Base-by-base conservation (phyloP, 92 coral and sea anemone genomes). In the Epizoanthus fatuus region DNA sequence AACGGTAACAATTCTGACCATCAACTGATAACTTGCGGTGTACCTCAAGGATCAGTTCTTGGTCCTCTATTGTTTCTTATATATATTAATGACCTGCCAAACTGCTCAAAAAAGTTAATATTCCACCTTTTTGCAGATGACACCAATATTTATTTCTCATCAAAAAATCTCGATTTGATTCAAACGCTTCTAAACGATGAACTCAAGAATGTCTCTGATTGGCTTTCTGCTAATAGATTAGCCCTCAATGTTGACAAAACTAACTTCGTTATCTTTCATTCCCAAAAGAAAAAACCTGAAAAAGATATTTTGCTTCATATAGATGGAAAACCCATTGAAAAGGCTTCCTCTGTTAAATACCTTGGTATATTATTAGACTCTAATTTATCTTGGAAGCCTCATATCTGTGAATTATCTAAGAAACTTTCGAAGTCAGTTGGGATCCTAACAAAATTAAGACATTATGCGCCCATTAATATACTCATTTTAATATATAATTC, bases 11-110 rank as follows among this genome's bases (percentile, higher is more conserved):
- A 42, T 49, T 73, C 63, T 15, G 35, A 16, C n/a, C 7, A 42
- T 73, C 7, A 16, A 15, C 58, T 55, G 37, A 73, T 73, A 22
- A 47, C 52, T 47, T 47, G 52, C 52, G 52, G 52, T 47, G 52
- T 47, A 47, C 52, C 52, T 47, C 52, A 47, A 47, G 52, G 52
- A 47, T 47, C 52, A 47, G 52, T 47, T 47, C 12, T 47, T 47
- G 63, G 63, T 57, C 77, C 77, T n/a, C 54, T 71, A 39, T 53
- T 71, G 5, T 71, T 71, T 71, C 39, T 71, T 11, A 11, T 71
- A 9, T 57, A 57, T 57, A 57, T 57, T 47, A 47, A 6, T 47
- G 52, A 47, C 52, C 9, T 7, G 52, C 52, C 52, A 47, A 6
- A 47, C 52, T 57, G 19, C 63, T 57, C 63, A 57, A 74, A 74